These are phyloP conservation scores for Sebastes goodei DNA, from an alignment of 2,797 vertebrate genomes.

Conservation along the genomic window DNA sequence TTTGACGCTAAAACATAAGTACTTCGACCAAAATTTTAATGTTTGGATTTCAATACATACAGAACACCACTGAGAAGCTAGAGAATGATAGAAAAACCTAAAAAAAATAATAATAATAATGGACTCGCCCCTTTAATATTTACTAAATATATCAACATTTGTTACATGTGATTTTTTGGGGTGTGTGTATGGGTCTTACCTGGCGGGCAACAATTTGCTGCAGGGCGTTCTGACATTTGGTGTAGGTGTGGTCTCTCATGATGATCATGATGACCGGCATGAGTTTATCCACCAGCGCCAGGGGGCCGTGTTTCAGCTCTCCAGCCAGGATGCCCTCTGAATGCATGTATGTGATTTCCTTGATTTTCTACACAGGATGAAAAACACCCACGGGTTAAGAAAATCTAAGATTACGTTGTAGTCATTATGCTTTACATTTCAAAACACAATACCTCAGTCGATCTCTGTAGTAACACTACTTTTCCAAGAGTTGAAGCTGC, in stretches of 20 bases:
- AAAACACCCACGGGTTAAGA: not conserved
- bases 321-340: conserved; percentile 97
- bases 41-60: no score
- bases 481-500: not conserved
- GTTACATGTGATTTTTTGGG: not conserved
- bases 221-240: conserved; percentile 97
- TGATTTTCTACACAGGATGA: conserved; percentile 90
- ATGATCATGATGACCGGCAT: conserved; percentile 99
- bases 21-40: no score
- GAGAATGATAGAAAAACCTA: no score
- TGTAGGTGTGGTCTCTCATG: conserved; percentile 95
- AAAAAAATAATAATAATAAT: no score
- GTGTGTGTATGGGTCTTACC: conserved; percentile 70
- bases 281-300: conserved; percentile 96
- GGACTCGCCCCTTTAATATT: not conserved
- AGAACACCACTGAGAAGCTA: no score
- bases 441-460: not conserved
- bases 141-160: not conserved
- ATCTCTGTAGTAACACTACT: not conserved
- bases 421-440: not conserved
- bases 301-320: conserved; percentile 94
- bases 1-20: no score
- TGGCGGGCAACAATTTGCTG: conserved; percentile 96
- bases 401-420: not conserved
- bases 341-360: conserved; percentile 99